Percentiles rank a stretch among this genome's conserved stretches.
Evolutionary conservation across 2,113 vertebrate species (phyloP).

Genomic region (Leptocoma aspasia): DNA sequence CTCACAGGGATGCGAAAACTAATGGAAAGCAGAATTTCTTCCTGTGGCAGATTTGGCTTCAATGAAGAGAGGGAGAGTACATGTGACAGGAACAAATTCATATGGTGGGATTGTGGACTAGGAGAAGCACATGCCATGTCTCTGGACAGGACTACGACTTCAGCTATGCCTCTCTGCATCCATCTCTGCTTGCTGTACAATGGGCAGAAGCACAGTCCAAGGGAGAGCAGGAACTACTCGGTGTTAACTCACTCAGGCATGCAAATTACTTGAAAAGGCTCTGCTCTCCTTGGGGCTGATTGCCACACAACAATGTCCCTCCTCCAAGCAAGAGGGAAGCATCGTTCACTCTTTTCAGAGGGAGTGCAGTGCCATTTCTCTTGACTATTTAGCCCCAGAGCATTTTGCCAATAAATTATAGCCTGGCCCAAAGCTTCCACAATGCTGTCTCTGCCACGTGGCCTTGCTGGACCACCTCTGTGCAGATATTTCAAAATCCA

Average conservation of each 20-base stretch:
- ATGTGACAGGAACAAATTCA: not conserved
- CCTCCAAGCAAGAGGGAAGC: not conserved
- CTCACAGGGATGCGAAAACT: not conserved
- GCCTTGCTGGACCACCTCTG: not conserved
- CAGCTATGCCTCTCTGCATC: not conserved
- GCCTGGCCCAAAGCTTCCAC: not conserved
- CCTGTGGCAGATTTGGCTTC: not conserved
- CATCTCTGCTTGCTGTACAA: not conserved
- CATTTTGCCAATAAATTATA: not conserved
- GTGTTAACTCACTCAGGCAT: not conserved
- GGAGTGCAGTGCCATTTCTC: not conserved
- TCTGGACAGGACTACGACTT: not conserved
- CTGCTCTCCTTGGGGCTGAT: not conserved
- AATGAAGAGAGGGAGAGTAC: not conserved
- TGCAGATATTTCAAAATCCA: not conserved
- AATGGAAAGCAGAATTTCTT: not conserved
- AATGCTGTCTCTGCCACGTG: rapidly evolving
- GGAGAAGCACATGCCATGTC: not conserved
- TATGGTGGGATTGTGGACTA: not conserved
- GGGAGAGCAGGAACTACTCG: not conserved
- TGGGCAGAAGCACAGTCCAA: not conserved
- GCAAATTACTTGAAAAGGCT: not conserved
- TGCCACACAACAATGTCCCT: not conserved
- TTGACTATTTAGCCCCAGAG: not conserved
- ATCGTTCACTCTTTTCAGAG: not conserved